These are phyloP conservation scores for Myathropa florea DNA, from an alignment of 2,888 invertebrate species.

Conservation along the genomic window DNA sequence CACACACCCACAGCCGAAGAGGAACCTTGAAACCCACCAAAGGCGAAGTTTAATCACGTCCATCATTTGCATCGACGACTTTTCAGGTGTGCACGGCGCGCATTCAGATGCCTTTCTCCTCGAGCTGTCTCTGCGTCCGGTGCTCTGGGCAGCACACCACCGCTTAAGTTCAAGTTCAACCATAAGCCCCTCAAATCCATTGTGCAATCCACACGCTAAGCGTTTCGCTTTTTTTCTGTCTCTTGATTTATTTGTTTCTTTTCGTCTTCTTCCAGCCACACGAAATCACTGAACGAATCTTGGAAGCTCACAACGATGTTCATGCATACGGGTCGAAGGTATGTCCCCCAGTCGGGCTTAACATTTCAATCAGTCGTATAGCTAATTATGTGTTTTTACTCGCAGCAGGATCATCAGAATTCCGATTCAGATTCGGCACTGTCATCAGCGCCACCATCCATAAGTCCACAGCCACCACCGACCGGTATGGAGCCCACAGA, in stretches of 20 bases:
- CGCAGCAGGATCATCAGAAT: constrained; percentile 75
- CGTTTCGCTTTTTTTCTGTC: constrained; percentile 6
- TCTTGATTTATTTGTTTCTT: constrained; percentile 7
- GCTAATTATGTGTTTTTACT: constrained; percentile 28
- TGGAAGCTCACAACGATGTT: constrained; percentile 73
- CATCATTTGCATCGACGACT: constrained; percentile 55
- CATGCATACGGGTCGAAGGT: constrained; percentile 77
- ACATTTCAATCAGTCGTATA: constrained; percentile 43
- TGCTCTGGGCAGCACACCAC: background rate
- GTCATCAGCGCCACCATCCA: constrained; percentile 86
- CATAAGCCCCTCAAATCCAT: constrained; percentile 27
- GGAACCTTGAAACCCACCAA: constrained; percentile 47
- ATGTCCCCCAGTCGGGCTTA: constrained; percentile 37
- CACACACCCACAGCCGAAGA: background rate
- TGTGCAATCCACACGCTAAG: constrained; percentile 37
- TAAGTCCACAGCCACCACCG: constrained; percentile 85
- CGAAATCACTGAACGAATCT: constrained; percentile 74
- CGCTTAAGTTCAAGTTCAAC: constrained; percentile 60
- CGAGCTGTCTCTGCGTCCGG: too few relatives aligned
- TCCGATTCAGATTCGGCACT: constrained; percentile 86
- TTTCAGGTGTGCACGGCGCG: constrained; percentile 30
- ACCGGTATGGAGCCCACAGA: constrained; percentile 78
- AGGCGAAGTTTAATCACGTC: constrained; percentile 63
- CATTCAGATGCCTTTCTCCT: constrained; percentile 18
- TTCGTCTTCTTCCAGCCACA: constrained; percentile 72